Conservation (phyloP, 2,113 vertebrate species). For the Poicephalus meyeri region DNA sequence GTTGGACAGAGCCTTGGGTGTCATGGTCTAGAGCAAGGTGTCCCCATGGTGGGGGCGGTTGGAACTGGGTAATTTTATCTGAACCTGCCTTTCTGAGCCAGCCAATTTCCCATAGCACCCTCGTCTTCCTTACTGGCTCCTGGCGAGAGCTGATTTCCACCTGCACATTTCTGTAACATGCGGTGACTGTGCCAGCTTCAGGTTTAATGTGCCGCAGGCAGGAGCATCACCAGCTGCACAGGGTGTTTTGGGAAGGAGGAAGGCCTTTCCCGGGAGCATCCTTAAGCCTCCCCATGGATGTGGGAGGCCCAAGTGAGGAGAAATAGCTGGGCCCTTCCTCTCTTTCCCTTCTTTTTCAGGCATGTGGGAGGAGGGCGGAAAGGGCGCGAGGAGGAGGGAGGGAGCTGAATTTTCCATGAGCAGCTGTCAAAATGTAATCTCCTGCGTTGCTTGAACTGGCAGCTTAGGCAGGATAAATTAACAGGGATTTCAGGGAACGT, state of each 20-base stretch:
- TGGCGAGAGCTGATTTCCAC: background rate
- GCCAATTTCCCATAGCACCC: background rate
- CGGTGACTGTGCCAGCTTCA: background rate
- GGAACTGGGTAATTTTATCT: too few species aligned
- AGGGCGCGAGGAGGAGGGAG: slow-evolving; percentile 9
- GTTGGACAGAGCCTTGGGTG: too few species aligned
- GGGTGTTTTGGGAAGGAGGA: background rate
- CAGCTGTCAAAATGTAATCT: slow-evolving; percentile 65
- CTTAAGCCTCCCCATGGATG: rapidly evolving
- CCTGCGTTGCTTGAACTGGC: background rate
- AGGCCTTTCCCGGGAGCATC: background rate
- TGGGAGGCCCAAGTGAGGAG: background rate
- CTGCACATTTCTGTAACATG: background rate
- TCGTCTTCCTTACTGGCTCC: background rate
- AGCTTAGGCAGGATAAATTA: slow-evolving; percentile 51
- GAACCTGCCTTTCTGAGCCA: background rate
- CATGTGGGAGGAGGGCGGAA: slow-evolving; percentile 1
- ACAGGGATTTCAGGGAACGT: slow-evolving; percentile 33
- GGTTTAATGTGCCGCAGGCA: background rate
- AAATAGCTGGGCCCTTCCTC: slow-evolving; percentile 1
- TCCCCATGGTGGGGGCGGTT: too few species aligned
- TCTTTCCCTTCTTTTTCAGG: background rate
- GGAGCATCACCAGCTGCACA: background rate
- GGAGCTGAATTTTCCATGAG: slow-evolving; percentile 63
- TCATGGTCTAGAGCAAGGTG: too few species aligned